Conservation (phyloP, 2,888 invertebrate genomes). For the Dryadula phaetusa region DNA sequence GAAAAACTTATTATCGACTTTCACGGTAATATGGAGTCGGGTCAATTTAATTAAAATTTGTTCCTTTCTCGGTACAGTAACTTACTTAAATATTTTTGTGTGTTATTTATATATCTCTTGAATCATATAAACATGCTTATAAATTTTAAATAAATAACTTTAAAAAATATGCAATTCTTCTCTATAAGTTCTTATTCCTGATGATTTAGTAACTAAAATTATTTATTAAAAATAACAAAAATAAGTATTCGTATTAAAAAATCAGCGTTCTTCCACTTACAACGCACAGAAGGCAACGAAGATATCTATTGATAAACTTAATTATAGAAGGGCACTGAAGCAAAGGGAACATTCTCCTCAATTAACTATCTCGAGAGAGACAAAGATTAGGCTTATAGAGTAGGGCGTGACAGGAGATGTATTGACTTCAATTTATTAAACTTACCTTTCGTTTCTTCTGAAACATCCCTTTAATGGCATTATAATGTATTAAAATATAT, state of each 20-base stretch:
- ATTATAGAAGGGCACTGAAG: conserved; percentile 47
- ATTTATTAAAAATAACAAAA: not conserved
- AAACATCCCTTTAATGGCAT: not conserved
- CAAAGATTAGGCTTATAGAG: conserved; percentile 41
- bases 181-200: not conserved
- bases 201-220: not conserved
- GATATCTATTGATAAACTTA: conserved; percentile 49
- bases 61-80: not conserved
- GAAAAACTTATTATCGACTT: conserved; percentile 30
- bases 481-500: not conserved
- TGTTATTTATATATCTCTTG: not conserved
- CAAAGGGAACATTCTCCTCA: conserved; percentile 55
- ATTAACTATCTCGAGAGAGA: conserved; percentile 55
- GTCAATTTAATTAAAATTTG: conserved; percentile 23
- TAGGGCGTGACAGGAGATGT: conserved; percentile 43
- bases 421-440: conserved; percentile 21
- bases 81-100: not conserved
- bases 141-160: not conserved
- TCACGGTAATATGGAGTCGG: conserved; percentile 11
- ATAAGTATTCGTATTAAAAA: not conserved
- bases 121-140: not conserved
- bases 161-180: no score
- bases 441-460: not conserved
- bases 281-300: conserved; percentile 22
- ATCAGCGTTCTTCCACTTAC: conserved; percentile 9